Percentiles rank a stretch among this genome's conserved stretches.
Conservation (phyloP, 1,140 invertebrate genomes). For the Brachionus paranguensis region DNA sequence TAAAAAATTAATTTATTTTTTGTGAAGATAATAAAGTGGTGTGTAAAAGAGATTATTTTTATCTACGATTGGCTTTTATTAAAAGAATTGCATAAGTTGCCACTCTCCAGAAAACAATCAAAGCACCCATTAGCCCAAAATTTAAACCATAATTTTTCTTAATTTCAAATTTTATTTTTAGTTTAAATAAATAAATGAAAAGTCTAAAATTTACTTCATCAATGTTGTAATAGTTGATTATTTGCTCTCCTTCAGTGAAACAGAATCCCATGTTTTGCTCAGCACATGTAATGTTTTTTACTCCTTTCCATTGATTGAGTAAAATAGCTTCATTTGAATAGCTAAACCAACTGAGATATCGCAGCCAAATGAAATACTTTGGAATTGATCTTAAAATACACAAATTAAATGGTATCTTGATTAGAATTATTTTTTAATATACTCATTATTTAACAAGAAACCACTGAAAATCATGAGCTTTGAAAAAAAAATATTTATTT, state of each 20-base stretch:
- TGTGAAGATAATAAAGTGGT: too few species aligned
- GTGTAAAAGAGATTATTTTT: too few species aligned
- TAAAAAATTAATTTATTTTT: too few species aligned
- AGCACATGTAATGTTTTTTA: neutral
- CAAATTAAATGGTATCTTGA: conserved; percentile 48
- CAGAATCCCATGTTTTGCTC: neutral
- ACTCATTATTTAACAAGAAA: conserved; percentile 5
- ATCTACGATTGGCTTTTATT: neutral
- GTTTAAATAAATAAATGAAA: neutral
- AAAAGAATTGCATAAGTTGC: neutral
- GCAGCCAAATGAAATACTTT: conserved; percentile 31
- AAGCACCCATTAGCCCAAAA: neutral
- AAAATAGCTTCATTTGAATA: conserved; percentile 25
- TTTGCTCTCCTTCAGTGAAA: neutral
- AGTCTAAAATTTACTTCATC: neutral
- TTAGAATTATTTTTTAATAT: conserved; percentile 43
- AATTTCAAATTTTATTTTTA: neutral
- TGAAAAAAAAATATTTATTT: neutral
- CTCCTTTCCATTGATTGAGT: conserved; percentile 30
- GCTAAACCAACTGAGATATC: conserved; percentile 18
- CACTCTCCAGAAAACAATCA: conserved; percentile 19
- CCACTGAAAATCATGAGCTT: conserved; percentile 28
- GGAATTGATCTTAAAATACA: conserved; percentile 15
- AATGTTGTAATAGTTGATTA: conserved; percentile 6
- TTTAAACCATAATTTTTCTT: neutral